These are phyloP conservation scores for Chelonia mydas DNA, from an alignment of 2,797 vertebrate species.

Conservation along the genomic window DNA sequence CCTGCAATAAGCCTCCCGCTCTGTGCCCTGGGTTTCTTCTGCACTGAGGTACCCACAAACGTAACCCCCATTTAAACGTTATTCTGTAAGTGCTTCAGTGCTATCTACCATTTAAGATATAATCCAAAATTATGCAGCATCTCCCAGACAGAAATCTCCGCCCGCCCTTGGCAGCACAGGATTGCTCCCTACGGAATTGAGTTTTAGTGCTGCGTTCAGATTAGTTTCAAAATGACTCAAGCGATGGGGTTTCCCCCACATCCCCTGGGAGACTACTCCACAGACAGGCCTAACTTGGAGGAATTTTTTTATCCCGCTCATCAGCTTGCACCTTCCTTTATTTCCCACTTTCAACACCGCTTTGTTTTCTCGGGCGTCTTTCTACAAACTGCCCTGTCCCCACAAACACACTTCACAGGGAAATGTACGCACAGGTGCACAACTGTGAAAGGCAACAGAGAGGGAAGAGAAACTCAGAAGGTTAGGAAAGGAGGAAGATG, in stretches of 20 bases:
- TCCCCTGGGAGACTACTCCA: conserved; percentile 30
- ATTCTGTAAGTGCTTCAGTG: conserved; percentile 36
- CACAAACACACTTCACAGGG: background rate
- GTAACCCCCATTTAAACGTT: background rate
- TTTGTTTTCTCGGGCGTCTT: conserved; percentile 6
- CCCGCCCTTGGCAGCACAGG: conserved; percentile 70
- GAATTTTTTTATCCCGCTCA: background rate
- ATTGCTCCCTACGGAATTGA: conserved; percentile 63
- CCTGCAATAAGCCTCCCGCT: background rate
- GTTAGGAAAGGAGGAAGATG: conserved; percentile 52
- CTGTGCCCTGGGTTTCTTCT: background rate
- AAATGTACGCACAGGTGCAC: background rate
- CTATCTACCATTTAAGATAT: conserved; percentile 73
- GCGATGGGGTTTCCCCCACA: conserved; percentile 63
- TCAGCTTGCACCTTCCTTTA: background rate
- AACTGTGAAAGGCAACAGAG: conserved; percentile 54
- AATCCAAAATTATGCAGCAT: conserved; percentile 73
- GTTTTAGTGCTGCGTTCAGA: conserved; percentile 48
- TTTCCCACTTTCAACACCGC: background rate
- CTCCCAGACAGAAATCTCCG: conserved; percentile 74
- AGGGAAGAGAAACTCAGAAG: conserved; percentile 70
- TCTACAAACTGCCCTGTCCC: background rate
- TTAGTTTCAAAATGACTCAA: conserved; percentile 11
- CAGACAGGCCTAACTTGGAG: conserved; percentile 53
- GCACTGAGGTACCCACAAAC: conserved; percentile 9